Percentiles rank a stretch among this genome's conserved stretches.
Evolutionary conservation across 2,797 vertebrate species (phyloP).

Genomic region (Chanos chanos): DNA sequence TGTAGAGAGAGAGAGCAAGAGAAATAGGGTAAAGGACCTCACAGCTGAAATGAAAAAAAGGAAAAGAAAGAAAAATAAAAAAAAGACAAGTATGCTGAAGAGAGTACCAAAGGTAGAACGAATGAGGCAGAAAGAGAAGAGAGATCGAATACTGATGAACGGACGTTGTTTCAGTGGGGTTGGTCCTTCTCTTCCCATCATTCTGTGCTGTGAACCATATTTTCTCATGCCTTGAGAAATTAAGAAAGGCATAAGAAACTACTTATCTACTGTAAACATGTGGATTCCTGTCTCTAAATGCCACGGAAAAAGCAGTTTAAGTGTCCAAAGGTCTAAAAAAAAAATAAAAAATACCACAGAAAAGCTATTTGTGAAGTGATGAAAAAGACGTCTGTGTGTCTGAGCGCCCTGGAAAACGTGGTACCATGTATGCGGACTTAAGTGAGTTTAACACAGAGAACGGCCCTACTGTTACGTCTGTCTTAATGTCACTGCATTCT

Average conservation of each 20-base stretch:
- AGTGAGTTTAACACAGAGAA: neutral
- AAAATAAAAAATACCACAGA: too few species aligned
- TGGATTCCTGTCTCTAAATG: too few species aligned
- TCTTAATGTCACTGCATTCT: neutral
- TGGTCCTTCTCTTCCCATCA: conserved; percentile 4
- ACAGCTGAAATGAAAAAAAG: conserved; percentile 14
- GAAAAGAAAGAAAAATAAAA: neutral
- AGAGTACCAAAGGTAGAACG: neutral
- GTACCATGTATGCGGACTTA: too few species aligned
- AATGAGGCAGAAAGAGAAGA: conserved; percentile 1
- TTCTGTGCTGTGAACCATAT: neutral
- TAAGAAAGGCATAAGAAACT: too few species aligned
- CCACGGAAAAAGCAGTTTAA: too few species aligned
- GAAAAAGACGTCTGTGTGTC: too few species aligned
- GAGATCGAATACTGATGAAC: neutral
- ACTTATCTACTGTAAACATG: too few species aligned
- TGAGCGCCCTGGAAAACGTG: too few species aligned
- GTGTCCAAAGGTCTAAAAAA: too few species aligned
- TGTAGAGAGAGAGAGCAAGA: conserved; percentile 27
- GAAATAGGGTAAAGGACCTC: conserved; percentile 17
- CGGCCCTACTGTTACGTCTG: neutral
- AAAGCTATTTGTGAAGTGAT: too few species aligned
- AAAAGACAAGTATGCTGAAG: conserved; percentile 8
- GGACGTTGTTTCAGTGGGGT: neutral
- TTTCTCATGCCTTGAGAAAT: too few species aligned